Conservation (phyloP, 2,797 vertebrate genomes). For the Decapterus maruadsi region DNA sequence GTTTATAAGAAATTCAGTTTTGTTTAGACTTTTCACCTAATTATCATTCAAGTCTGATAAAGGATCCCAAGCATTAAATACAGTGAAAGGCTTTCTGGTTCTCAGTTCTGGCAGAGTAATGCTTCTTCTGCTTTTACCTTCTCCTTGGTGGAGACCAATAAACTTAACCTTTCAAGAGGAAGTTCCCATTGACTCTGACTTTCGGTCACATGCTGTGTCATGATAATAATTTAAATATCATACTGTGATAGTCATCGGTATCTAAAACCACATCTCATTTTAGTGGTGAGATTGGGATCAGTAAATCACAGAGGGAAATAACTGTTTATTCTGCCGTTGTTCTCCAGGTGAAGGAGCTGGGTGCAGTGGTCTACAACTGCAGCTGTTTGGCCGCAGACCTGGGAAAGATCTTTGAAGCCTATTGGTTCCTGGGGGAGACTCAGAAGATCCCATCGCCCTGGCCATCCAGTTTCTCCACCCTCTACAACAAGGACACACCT, state of each 20-base stretch:
- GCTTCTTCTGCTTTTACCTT: background rate
- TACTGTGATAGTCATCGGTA: background rate
- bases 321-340: background rate
- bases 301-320: too few species aligned
- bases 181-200: background rate
- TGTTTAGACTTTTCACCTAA: background rate
- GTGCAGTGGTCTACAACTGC: conserved; percentile 91
- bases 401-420: conserved; percentile 92
- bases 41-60: background rate
- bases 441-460: conserved; percentile 88
- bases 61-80: background rate
- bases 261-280: background rate
- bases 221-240: background rate
- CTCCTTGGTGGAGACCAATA: too few species aligned
- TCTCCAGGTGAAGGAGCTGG: conserved; percentile 93
- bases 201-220: background rate
- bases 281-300: too few species aligned
- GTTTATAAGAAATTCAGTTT: background rate
- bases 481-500: conserved; percentile 89
- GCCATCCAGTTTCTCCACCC: conserved; percentile 89
- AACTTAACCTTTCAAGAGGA: conserved; percentile 32
- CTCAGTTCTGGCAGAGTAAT: background rate
- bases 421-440: conserved; percentile 90
- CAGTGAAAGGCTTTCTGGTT: background rate
- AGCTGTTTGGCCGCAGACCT: conserved; percentile 92